phyloP scores from a whole-genome alignment of 2,113 vertebrate species.

The Etia nguti region DNA sequence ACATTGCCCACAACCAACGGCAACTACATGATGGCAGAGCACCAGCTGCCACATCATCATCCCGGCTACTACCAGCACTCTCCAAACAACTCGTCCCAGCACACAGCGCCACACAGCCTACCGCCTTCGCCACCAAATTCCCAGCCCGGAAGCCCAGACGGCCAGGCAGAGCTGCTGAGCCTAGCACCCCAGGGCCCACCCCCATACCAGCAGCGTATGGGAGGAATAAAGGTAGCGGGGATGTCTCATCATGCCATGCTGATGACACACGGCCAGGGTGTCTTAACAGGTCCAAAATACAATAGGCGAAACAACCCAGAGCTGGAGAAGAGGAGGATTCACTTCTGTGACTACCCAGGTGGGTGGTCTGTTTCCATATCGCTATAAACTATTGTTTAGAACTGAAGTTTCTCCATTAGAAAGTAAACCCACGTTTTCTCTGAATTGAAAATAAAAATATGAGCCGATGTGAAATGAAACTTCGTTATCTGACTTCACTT shows the following conservation, averaged over 20 bases:
- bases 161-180: constrained; percentile 71
- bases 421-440: not conserved
- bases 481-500: not conserved
- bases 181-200: constrained; percentile 69
- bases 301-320: constrained; percentile 89
- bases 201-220: constrained; percentile 73
- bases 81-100: constrained; percentile 52
- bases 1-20: constrained; percentile 60
- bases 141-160: constrained; percentile 85
- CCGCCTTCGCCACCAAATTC: constrained; percentile 91
- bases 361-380: not conserved
- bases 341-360: constrained; percentile 87
- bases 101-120: constrained; percentile 75
- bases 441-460: not conserved
- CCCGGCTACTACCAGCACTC: constrained; percentile 72
- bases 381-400: rapidly evolving
- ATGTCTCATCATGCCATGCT: constrained; percentile 67
- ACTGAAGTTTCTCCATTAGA: not conserved
- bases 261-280: constrained; percentile 76
- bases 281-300: constrained; percentile 82
- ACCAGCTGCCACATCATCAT: constrained; percentile 60
- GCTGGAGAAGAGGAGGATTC: constrained; percentile 89
- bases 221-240: constrained; percentile 73
- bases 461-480: not conserved
- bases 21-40: constrained; percentile 62